These are phyloP conservation scores for Neodiprion fabricii DNA, from an alignment of 1,140 invertebrate species.

Conservation along the genomic window DNA sequence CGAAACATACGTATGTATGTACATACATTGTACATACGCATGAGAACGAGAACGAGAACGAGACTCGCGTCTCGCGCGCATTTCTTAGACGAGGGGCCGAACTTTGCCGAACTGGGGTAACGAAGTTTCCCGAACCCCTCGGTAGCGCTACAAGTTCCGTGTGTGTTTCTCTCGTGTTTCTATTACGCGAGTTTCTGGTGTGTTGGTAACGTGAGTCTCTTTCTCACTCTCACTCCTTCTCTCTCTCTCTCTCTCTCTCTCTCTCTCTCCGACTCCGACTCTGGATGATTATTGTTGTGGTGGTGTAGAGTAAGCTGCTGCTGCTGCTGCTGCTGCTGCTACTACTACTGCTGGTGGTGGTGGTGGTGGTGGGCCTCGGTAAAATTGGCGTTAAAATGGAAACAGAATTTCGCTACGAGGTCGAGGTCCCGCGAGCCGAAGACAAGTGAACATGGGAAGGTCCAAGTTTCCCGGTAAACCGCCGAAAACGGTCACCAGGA, in stretches of 20 bases:
- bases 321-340: neutral
- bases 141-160: constrained; percentile 1
- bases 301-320: neutral
- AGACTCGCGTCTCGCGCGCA: neutral
- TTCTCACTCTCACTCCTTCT: no score
- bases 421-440: constrained; percentile 46
- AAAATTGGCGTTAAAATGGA: constrained; percentile 45
- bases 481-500: constrained; percentile 82
- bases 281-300: neutral
- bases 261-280: neutral
- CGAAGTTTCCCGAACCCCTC: neutral
- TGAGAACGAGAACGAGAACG: constrained; percentile 1
- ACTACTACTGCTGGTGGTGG: neutral
- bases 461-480: constrained; percentile 86
- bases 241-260: no score
- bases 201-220: neutral
- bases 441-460: constrained; percentile 64
- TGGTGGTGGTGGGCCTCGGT: neutral
- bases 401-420: constrained; percentile 47
- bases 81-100: neutral
- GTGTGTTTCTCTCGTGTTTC: constrained; percentile 3
- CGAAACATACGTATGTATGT: neutral
- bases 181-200: neutral
- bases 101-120: constrained; percentile 1
- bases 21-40: neutral